Percentiles rank a stretch among this genome's conserved stretches.
Evolutionary conservation across 2,888 invertebrate species (phyloP).

Genomic region (Drosophila greeni): DNA sequence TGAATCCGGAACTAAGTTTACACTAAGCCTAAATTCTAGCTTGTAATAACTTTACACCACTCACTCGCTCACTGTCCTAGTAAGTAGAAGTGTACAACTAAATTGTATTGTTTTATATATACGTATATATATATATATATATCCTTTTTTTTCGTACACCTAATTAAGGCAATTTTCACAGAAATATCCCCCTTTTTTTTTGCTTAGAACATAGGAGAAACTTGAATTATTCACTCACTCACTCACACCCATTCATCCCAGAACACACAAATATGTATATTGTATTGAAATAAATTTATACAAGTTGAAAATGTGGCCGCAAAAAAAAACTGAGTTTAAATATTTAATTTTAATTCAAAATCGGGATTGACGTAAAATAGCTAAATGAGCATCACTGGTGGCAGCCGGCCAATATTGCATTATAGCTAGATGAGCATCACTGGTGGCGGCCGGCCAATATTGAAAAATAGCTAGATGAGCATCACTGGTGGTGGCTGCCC

Average conservation of each 20-base stretch:
- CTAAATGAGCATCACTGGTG: too few species aligned
- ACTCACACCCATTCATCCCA: slow-evolving; percentile 3
- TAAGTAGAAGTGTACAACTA: background rate
- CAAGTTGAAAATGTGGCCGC: slow-evolving; percentile 27
- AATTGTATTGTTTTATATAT: slow-evolving; percentile 19
- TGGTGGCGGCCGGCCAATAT: too few species aligned
- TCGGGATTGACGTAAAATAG: too few species aligned
- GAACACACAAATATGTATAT: slow-evolving; percentile 6
- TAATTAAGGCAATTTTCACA: slow-evolving; percentile 10
- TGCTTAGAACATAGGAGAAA: slow-evolving; percentile 1
- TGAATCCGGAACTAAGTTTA: slow-evolving; percentile 28
- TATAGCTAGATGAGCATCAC: too few species aligned
- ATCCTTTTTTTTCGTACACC: slow-evolving; percentile 8
- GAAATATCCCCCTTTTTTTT: slow-evolving; percentile 21
- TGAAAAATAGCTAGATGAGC: too few species aligned
- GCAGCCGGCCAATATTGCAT: too few species aligned
- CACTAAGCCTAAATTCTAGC: slow-evolving; percentile 16
- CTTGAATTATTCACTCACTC: slow-evolving; percentile 2
- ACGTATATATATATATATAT: background rate
- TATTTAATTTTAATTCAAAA: background rate
- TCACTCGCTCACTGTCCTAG: background rate
- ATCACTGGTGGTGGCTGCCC: too few species aligned
- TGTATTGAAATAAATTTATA: slow-evolving; percentile 47
- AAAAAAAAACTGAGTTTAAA: slow-evolving; percentile 11
- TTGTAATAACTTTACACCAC: slow-evolving; percentile 5